Conservation (phyloP, 2,113 vertebrate genomes). For the Nymphicus hollandicus region DNA sequence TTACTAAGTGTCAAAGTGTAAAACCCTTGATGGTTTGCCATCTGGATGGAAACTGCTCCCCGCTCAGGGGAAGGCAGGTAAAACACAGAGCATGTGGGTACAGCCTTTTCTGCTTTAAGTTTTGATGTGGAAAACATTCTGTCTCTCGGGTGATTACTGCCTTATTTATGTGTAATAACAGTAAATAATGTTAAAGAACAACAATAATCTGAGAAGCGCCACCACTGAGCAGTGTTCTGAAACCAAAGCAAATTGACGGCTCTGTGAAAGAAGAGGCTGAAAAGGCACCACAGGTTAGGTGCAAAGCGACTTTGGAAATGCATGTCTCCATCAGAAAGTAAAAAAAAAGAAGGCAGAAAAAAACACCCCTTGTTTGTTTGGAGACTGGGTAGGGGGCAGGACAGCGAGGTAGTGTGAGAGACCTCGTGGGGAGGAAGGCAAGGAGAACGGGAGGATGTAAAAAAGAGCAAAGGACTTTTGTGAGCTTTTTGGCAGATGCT, state of each 20-base stretch:
- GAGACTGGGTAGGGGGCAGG: background rate
- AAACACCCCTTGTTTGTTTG: background rate
- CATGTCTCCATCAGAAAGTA: fast-evolving
- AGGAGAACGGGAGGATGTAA: background rate
- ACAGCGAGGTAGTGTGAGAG: background rate
- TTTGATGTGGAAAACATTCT: conserved; percentile 24
- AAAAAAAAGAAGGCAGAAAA: background rate
- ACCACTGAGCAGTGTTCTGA: background rate
- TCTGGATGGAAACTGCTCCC: conserved; percentile 37
- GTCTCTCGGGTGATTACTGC: background rate
- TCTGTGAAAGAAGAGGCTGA: background rate
- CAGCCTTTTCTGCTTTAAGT: background rate
- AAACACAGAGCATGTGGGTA: background rate
- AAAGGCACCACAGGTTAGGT: background rate
- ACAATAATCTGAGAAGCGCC: background rate
- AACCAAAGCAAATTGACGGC: background rate
- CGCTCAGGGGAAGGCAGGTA: background rate
- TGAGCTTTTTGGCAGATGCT: conserved; percentile 53
- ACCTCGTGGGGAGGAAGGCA: background rate
- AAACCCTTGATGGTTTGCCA: conserved; percentile 52
- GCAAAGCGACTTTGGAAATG: background rate
- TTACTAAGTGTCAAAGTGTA: conserved; percentile 59
- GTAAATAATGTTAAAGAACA: background rate
- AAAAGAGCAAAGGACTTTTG: conserved; percentile 45
- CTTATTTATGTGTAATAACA: background rate